phyloP scores from a whole-genome alignment of 1,140 invertebrate genomes.

The Hyles vespertilio region DNA sequence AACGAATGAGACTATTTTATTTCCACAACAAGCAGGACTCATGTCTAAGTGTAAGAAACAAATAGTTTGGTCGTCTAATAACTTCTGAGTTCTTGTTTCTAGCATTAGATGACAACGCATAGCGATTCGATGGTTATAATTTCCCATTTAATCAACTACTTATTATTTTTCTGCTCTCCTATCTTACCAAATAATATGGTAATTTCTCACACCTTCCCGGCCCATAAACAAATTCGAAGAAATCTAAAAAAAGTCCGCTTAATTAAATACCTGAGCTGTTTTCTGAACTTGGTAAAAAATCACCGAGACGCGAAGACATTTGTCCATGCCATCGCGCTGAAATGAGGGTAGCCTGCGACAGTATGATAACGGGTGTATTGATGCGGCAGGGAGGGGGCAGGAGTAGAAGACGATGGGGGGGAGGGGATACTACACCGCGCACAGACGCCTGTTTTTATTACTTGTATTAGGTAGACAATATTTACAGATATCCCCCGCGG shows the following conservation, averaged over 20 bases:
- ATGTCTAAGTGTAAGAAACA: too few species aligned
- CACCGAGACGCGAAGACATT: constrained; percentile 2
- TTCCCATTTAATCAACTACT: too few species aligned
- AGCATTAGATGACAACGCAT: too few species aligned
- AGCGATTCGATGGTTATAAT: too few species aligned
- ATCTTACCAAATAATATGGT: too few species aligned
- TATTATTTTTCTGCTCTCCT: too few species aligned
- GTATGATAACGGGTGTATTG: constrained; percentile 9
- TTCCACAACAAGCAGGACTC: too few species aligned
- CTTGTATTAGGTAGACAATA: constrained; percentile 9
- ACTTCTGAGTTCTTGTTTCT: too few species aligned
- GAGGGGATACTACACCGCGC: neutral
- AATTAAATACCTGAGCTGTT: constrained; percentile 11
- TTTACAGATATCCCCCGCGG: constrained; percentile 1
- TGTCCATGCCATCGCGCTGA: constrained; percentile 1
- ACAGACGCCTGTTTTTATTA: constrained; percentile 8
- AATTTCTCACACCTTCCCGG: too few species aligned
- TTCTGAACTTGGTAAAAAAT: constrained; percentile 7
- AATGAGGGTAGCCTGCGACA: constrained; percentile 3
- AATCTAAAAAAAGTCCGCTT: neutral
- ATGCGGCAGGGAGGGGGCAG: neutral
- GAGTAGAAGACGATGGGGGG: neutral
- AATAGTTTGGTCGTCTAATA: too few species aligned
- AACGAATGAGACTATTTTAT: too few species aligned
- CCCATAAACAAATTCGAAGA: too few species aligned